These are phyloP conservation scores for Pluvianellus socialis DNA, from an alignment of 2,113 vertebrate species.

Conservation along the genomic window DNA sequence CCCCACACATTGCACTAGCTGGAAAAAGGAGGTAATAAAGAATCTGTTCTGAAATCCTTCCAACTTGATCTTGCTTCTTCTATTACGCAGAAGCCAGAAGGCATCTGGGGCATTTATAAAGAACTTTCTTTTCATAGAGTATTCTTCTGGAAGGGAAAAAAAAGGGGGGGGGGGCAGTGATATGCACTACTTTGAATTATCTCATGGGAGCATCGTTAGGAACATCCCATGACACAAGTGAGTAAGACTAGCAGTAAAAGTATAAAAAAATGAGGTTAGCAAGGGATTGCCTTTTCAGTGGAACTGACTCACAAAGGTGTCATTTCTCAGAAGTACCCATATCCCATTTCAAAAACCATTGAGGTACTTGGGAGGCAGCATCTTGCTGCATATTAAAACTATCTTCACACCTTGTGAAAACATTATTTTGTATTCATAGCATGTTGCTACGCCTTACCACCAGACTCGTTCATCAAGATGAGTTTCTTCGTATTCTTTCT, in stretches of 20 bases:
- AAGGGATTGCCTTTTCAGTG: background rate
- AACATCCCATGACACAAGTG: background rate
- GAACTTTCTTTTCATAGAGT: background rate
- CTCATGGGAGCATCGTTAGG: background rate
- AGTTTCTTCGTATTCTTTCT: background rate
- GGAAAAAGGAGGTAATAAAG: background rate
- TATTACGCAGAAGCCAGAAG: background rate
- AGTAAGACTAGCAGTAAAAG: background rate
- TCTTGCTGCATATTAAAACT: background rate
- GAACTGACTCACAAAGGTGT: background rate
- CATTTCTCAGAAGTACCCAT: background rate
- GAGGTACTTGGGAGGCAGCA: background rate
- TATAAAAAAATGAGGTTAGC: background rate
- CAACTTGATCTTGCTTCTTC: background rate
- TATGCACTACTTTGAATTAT: background rate
- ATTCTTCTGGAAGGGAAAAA: background rate
- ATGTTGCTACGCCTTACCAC: background rate
- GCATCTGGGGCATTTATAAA: background rate
- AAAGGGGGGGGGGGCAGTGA: background rate
- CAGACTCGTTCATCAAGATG: background rate
- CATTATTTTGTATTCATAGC: background rate
- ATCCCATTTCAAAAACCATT: background rate
- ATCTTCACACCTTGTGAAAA: background rate
- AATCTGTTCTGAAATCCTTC: background rate
- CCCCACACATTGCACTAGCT: background rate